Evolutionary conservation across 2,113 vertebrate genomes (phyloP).

Genomic region (Dunckerocampus dactyliophorus): DNA sequence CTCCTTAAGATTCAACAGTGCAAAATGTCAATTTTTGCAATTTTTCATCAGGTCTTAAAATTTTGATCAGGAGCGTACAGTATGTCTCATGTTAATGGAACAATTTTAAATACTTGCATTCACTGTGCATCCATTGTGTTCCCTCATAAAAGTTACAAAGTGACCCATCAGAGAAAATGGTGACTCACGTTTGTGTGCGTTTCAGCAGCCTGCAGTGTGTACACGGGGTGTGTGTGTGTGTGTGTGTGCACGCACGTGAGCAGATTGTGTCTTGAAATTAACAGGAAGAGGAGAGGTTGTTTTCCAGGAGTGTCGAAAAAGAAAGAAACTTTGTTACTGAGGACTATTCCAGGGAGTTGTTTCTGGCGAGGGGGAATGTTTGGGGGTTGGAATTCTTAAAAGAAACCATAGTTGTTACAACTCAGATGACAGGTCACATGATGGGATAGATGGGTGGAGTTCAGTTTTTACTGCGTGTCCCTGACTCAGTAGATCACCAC

Average conservation of each 20-base stretch:
- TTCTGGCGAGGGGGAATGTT: slow-evolving; percentile 31
- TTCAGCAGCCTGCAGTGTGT: slow-evolving; percentile 17
- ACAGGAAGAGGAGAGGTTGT: slow-evolving; percentile 48
- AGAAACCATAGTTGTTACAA: slow-evolving; percentile 7
- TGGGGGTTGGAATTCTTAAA: slow-evolving; percentile 23
- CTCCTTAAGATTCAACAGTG: too few species aligned
- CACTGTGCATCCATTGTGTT: slow-evolving; percentile 53
- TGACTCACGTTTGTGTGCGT: slow-evolving; percentile 40
- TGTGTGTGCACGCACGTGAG: slow-evolving; percentile 35
- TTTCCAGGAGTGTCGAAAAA: slow-evolving; percentile 32
- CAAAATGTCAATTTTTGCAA: too few species aligned
- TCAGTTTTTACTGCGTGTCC: slow-evolving; percentile 14
- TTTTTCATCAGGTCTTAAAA: too few species aligned
- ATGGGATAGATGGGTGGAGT: slow-evolving; percentile 14
- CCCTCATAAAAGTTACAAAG: slow-evolving; percentile 51
- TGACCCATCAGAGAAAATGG: slow-evolving; percentile 59
- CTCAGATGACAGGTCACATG: slow-evolving; percentile 26
- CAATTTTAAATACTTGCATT: slow-evolving; percentile 23
- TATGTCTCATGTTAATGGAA: too few species aligned
- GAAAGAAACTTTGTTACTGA: slow-evolving; percentile 14
- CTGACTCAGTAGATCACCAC: slow-evolving; percentile 12
- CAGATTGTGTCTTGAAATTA: slow-evolving; percentile 24
- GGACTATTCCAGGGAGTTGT: slow-evolving; percentile 13
- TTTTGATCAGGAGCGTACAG: too few species aligned
- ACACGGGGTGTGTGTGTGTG: slow-evolving; percentile 8